phyloP scores from a whole-genome alignment of 2,888 invertebrate species.

The Tachina fera region DNA sequence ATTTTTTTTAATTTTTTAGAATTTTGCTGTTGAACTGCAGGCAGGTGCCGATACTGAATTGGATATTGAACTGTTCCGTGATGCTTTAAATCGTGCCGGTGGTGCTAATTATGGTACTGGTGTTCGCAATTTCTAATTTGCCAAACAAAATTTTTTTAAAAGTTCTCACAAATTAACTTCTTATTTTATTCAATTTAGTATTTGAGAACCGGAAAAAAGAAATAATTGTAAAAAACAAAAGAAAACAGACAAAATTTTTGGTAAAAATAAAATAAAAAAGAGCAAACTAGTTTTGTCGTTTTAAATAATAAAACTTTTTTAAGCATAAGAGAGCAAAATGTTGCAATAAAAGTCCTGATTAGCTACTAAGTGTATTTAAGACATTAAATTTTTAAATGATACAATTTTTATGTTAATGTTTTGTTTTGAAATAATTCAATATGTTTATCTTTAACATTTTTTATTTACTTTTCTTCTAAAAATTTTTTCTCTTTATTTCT shows the following conservation, averaged over 20 bases:
- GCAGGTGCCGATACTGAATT: constrained; percentile 88
- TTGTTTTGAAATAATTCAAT: constrained; percentile 56
- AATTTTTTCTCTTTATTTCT: not conserved
- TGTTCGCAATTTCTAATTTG: constrained; percentile 84
- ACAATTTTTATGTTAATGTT: constrained; percentile 63
- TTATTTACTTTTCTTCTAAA: constrained; percentile 22
- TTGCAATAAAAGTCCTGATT: constrained; percentile 74
- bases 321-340: constrained; percentile 69
- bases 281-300: constrained; percentile 52
- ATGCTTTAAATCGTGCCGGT: constrained; percentile 88
- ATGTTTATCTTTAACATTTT: constrained; percentile 35
- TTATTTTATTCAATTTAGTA: constrained; percentile 35
- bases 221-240: not conserved
- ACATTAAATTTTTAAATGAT: constrained; percentile 68
- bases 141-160: constrained; percentile 20
- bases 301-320: constrained; percentile 64
- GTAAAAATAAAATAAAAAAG: constrained; percentile 32
- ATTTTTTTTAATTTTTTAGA: constrained; percentile 84
- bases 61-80: constrained; percentile 88
- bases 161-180: constrained; percentile 35
- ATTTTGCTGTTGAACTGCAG: constrained; percentile 90
- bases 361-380: constrained; percentile 74
- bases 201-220: constrained; percentile 21
- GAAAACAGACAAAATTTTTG: constrained; percentile 50
- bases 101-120: constrained; percentile 93